Conservation (phyloP, 2,797 vertebrate genomes). For the Cyclopterus lumpus region DNA sequence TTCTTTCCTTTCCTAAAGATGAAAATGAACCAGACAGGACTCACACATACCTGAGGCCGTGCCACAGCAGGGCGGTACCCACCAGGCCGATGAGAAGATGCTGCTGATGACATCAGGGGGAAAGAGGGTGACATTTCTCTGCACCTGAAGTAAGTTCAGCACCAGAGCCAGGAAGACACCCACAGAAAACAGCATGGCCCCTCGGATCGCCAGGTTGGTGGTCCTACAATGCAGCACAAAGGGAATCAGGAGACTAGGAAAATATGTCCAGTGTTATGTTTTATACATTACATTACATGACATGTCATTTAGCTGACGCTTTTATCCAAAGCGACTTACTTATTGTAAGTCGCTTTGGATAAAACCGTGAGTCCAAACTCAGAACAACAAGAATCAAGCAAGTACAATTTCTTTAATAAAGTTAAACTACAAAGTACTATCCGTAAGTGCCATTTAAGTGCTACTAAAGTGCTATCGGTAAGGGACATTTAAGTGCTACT, state of each 20-base stretch:
- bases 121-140: slow-evolving; percentile 95
- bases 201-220: slow-evolving; percentile 91
- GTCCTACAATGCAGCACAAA: slow-evolving; percentile 53
- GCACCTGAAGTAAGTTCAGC: slow-evolving; percentile 95
- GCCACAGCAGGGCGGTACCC: slow-evolving; percentile 95
- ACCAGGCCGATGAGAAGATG: slow-evolving; percentile 97
- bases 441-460: too few species aligned
- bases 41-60: slow-evolving; percentile 89
- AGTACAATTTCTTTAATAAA: too few species aligned
- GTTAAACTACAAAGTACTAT: too few species aligned
- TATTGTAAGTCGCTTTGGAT: too few species aligned
- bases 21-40: not conserved
- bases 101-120: slow-evolving; percentile 95
- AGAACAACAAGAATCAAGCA: too few species aligned
- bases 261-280: not conserved
- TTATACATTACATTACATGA: too few species aligned
- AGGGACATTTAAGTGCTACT: too few species aligned
- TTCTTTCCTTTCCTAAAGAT: not conserved
- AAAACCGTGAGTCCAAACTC: too few species aligned
- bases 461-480: too few species aligned
- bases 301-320: too few species aligned
- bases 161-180: slow-evolving; percentile 94
- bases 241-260: not conserved
- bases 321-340: too few species aligned
- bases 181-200: slow-evolving; percentile 91